Percentiles rank a stretch among this genome's conserved stretches.
Conservation (phyloP, 2,888 invertebrate genomes). For the Drosophila melanosoma region DNA sequence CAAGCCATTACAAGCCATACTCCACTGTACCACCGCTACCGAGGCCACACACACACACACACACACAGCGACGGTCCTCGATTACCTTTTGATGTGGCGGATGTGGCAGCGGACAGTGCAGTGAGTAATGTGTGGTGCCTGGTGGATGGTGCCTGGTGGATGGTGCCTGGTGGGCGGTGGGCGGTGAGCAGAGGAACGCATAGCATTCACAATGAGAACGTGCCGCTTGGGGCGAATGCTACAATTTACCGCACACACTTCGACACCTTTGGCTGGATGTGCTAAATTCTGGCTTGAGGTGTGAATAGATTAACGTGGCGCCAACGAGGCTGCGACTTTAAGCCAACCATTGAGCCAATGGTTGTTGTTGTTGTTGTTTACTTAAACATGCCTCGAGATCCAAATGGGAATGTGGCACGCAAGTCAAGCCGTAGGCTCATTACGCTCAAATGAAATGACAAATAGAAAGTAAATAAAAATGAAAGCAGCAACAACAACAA, state of each 20-base stretch:
- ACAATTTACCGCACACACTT: slow-evolving; percentile 69
- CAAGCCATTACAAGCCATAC: slow-evolving; percentile 1
- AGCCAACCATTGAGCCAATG: slow-evolving; percentile 41
- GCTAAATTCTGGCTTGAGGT: slow-evolving; percentile 57
- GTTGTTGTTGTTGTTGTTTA: slow-evolving; percentile 39
- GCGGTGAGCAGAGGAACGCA: neutral
- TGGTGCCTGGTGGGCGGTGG: neutral
- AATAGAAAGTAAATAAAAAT: slow-evolving; percentile 30
- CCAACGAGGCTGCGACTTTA: slow-evolving; percentile 34
- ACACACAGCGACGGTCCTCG: slow-evolving; percentile 49
- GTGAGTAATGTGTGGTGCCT: neutral
- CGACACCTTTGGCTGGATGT: slow-evolving; percentile 52
- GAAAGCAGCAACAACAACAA: slow-evolving; percentile 1
- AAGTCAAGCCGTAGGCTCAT: slow-evolving; percentile 44
- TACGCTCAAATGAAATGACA: slow-evolving; percentile 51
- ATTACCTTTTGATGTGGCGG: slow-evolving; percentile 78
- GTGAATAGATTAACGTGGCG: slow-evolving; percentile 79
- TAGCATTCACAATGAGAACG: slow-evolving; percentile 56
- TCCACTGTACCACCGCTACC: slow-evolving; percentile 24
- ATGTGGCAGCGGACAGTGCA: slow-evolving; percentile 24
- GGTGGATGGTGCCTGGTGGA: neutral
- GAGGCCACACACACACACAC: slow-evolving; percentile 42
- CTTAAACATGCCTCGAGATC: slow-evolving; percentile 43
- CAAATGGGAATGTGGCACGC: slow-evolving; percentile 62
- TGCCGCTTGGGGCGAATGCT: slow-evolving; percentile 69